These are phyloP conservation scores for Epizoanthus scotinus DNA, from an alignment of 92 coral and sea anemone genomes.

Conservation along the genomic window DNA sequence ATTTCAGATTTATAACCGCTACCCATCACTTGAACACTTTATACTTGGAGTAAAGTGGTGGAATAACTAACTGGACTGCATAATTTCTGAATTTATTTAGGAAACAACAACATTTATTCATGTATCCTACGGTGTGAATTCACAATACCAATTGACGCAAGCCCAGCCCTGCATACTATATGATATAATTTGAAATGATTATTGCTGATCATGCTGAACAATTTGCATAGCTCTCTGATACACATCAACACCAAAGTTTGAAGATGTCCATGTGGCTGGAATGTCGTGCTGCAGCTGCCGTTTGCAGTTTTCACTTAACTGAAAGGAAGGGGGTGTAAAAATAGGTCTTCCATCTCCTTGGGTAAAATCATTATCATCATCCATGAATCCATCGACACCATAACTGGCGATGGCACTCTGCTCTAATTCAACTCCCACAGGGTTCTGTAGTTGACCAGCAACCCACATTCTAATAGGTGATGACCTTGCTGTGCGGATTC, in stretches of 20 bases:
- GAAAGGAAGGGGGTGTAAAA: constrained; percentile 2
- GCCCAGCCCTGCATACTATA: no score
- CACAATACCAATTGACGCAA: no score
- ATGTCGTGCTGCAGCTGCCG: constrained; percentile 44
- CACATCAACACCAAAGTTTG: constrained; percentile 69
- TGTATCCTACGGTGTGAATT: no score
- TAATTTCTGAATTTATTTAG: no score
- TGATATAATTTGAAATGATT: no score
- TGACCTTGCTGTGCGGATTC: constrained; percentile 30
- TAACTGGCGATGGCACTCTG: constrained; percentile 9
- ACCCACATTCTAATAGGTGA: constrained; percentile 41
- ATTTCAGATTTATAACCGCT: no score
- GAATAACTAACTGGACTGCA: no score
- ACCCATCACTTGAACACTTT: no score
- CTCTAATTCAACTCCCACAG: constrained; percentile 37
- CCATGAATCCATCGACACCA: constrained; percentile 34
- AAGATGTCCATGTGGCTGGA: constrained; percentile 56
- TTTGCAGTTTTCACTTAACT: constrained; percentile 29
- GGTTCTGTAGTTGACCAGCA: constrained; percentile 39
- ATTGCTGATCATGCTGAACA: background rate
- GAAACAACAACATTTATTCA: no score
- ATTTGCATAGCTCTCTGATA: constrained; percentile 52
- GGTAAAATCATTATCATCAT: background rate
- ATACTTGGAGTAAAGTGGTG: no score
- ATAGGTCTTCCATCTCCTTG: background rate